phyloP scores from a whole-genome alignment of 2,113 vertebrate species.

The Gymnarchus niloticus region DNA sequence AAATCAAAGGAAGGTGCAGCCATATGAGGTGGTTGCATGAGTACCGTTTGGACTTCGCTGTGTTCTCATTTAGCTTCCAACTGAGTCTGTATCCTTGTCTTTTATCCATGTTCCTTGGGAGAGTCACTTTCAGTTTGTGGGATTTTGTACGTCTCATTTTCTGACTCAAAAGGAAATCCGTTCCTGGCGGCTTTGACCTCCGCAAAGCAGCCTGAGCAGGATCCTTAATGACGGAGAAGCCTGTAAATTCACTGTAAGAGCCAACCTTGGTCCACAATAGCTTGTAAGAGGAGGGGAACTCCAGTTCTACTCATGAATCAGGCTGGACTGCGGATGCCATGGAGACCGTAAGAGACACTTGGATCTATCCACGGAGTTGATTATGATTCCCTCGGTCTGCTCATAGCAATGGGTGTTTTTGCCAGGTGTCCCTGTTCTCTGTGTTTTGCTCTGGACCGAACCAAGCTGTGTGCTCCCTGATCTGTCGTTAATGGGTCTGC shows the following conservation, averaged over 20 bases:
- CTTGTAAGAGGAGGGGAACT: neutral
- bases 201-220: neutral
- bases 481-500: no score
- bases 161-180: neutral
- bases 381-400: neutral
- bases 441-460: neutral
- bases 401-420: neutral
- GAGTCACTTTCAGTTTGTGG: neutral
- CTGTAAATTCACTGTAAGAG: neutral
- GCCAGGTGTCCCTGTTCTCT: neutral
- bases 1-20: conserved; percentile 12
- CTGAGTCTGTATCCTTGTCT: neutral
- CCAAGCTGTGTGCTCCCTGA: no score
- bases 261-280: neutral
- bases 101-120: neutral
- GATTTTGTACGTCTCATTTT: neutral
- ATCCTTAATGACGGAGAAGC: neutral
- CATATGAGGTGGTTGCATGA: neutral
- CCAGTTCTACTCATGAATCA: neutral
- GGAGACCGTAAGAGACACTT: neutral
- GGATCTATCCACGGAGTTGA: neutral
- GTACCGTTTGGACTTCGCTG: neutral
- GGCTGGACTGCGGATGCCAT: no score
- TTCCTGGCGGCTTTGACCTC: neutral
- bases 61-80: neutral